Base-by-base conservation (phyloP, 2,797 vertebrate species). In the Typhlichthys subterraneus region DNA sequence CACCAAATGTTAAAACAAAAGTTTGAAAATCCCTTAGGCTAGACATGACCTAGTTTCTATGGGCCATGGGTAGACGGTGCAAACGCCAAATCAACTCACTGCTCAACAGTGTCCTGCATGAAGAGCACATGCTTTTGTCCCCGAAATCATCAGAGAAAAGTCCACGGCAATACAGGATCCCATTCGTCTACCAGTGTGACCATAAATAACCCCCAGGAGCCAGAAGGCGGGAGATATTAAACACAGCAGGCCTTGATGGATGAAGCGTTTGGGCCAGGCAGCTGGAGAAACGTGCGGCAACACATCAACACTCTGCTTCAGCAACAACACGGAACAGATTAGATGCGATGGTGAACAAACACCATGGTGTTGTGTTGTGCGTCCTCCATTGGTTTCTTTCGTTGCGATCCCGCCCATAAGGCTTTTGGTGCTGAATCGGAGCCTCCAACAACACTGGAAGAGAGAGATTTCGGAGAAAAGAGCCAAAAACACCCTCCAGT, bases 281-380 rank as follows among this genome's bases (percentile, higher is more conserved):
- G 47, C 62, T 47, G 56, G 29, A 7, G 14, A 14, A 47, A 53
- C 0, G 1, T 31, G 53, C 17, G 14, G 52, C 31, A 48, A 53
- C 4, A 3, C 38, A 52, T 10, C 64, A 13, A 31, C 49, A 59
- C 55, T 73, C 42, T 48, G 53, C 57, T 64, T 61, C 53, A 63
- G 56, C 58, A 53, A 60, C 53, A 78, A 76, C 48, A 63, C 38
- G 11, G 57, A 70, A 67, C 61, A 61, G 65, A 78, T 80, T 62
- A 72, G 29, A 70, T 23, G 23, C 14, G 31, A 53, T 57, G 61
- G 64, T 75, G 68, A 70, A 60, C 23, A 52, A 57, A 65, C 60
- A 58, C 48, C 23, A 14, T 29, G 63, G 64, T 31, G 45, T 49
- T 63, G 49, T 46, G 59, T 52, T 71, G 57, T 17, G 23, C 49